Evolutionary conservation across 2,113 vertebrate species (phyloP).

Genomic region (Callipepla squamata): DNA sequence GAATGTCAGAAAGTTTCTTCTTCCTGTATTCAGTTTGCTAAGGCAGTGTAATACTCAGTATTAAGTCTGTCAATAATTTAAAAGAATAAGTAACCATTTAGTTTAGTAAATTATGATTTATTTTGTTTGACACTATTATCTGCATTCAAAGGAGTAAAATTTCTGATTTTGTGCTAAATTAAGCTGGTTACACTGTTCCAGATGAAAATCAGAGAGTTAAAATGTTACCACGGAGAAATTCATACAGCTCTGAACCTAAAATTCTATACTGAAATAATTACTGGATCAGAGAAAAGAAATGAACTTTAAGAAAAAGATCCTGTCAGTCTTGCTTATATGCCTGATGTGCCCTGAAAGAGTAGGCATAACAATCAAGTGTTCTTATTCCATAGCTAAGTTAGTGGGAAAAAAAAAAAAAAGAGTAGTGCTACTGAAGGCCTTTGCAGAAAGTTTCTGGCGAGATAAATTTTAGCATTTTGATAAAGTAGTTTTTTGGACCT

Average conservation of each 20-base stretch:
- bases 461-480: not conserved
- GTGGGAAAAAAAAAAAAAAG: not conserved
- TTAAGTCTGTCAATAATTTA: not conserved
- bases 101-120: not conserved
- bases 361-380: not conserved
- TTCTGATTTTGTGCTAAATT: not conserved
- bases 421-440: not conserved
- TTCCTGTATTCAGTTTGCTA: not conserved
- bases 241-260: not conserved
- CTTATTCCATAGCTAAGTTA: not conserved
- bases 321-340: not conserved
- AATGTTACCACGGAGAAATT: not conserved
- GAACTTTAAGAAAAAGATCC: not conserved
- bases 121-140: not conserved
- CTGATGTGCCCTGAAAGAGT: not conserved
- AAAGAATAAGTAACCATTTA: not conserved
- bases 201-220: not conserved
- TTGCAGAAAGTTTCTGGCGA: not conserved
- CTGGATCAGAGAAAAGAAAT: not conserved
- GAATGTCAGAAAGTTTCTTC: not conserved
- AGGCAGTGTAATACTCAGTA: not conserved
- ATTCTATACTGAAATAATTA: not conserved
- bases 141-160: not conserved
- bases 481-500: not conserved
- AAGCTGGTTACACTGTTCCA: not conserved